Evolutionary conservation across 2,113 vertebrate species (phyloP).

Genomic region (Okapia johnstoni): DNA sequence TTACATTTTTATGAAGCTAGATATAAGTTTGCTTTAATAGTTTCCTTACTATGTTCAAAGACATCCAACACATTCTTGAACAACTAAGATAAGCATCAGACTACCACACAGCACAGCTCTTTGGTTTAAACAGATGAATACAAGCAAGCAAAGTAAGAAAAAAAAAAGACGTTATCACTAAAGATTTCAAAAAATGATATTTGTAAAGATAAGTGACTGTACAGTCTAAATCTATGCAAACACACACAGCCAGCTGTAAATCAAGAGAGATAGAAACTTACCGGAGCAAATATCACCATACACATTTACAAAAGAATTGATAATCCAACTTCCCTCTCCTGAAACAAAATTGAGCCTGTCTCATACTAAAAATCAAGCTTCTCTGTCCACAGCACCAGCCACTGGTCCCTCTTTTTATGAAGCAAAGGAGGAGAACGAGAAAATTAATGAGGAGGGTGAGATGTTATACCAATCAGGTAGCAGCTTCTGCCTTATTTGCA

Average conservation of each 20-base stretch:
- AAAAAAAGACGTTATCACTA: background rate
- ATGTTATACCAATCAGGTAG: conserved; percentile 85
- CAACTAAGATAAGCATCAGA: background rate
- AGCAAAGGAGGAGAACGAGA: conserved; percentile 83
- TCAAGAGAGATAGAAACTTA: conserved; percentile 80
- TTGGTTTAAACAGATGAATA: conserved; percentile 51
- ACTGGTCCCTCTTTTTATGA: conserved; percentile 81
- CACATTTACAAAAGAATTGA: conserved; percentile 93
- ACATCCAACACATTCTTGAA: conserved; percentile 35
- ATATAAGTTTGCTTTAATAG: conserved; percentile 78
- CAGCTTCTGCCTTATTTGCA: conserved; percentile 83
- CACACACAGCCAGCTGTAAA: conserved; percentile 51
- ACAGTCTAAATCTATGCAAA: background rate
- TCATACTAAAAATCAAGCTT: conserved; percentile 87
- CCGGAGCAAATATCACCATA: conserved; percentile 97
- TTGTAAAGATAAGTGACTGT: conserved; percentile 35
- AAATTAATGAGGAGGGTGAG: conserved; percentile 84
- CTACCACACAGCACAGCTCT: conserved; percentile 23
- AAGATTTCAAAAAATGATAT: conserved; percentile 47
- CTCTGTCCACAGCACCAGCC: conserved; percentile 79
- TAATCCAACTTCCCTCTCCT: conserved; percentile 85
- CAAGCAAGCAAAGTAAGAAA: conserved; percentile 64
- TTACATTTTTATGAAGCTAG: conserved; percentile 73
- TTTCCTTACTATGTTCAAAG: conserved; percentile 61
- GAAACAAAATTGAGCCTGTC: conserved; percentile 83